Evolutionary conservation across 37 sponge, comb jelly and placozoan genomes (phyloP).

Genomic region (Spongilla lacustris): DNA sequence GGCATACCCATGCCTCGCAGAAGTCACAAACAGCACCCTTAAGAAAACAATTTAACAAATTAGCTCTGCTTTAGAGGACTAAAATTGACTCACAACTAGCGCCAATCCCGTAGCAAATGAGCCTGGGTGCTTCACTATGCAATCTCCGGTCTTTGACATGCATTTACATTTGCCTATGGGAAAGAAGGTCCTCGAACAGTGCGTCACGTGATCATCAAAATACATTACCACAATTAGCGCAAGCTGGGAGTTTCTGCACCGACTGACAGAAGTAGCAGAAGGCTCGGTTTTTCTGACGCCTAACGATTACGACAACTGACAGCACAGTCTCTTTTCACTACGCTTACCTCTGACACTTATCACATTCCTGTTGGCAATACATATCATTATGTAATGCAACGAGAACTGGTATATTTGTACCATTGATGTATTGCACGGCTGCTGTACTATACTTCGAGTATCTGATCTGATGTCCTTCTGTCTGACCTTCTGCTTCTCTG

Average conservation of each 20-base stretch:
- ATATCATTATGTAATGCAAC: no score
- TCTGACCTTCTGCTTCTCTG: conserved; percentile 87
- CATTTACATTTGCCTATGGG: conserved; percentile 92
- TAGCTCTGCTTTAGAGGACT: not conserved
- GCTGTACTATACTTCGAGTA: conserved; percentile 46
- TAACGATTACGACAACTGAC: conserved; percentile 13
- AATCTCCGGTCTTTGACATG: conserved; percentile 94
- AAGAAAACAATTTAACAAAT: not conserved
- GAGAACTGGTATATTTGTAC: conserved; percentile 16
- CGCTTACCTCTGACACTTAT: conserved; percentile 84
- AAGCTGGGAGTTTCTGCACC: conserved; percentile 87
- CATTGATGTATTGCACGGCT: conserved; percentile 81
- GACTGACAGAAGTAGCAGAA: conserved; percentile 96
- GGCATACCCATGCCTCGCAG: conserved; percentile 99
- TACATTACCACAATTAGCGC: conserved; percentile 91
- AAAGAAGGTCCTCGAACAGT: not conserved
- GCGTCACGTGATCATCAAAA: not conserved
- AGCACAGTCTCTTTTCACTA: not conserved
- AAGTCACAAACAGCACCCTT: conserved; percentile 99
- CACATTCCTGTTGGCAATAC: conserved; percentile 72
- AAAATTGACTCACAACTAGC: conserved; percentile 76
- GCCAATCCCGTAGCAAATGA: conserved; percentile 85
- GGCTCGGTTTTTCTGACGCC: conserved; percentile 95
- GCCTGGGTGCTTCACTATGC: conserved; percentile 90
- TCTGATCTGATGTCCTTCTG: conserved; percentile 85